Base-by-base conservation (phyloP, 1,140 invertebrate species). In the Drosophila ironensis region DNA sequence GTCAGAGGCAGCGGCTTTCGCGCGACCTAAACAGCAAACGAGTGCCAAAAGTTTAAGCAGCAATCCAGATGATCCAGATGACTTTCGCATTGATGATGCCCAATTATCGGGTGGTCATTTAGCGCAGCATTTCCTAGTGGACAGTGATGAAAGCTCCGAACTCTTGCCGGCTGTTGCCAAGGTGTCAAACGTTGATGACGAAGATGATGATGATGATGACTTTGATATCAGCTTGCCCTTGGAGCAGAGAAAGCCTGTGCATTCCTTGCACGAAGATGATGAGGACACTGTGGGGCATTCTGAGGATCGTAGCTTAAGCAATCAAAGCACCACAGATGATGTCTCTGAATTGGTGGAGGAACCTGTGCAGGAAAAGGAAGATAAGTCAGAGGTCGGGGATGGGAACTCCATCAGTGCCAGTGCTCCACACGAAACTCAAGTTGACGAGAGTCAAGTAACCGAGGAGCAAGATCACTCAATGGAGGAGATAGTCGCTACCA, bases 291-390 rank as follows among this genome's bases (percentile, higher is more conserved):
- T 27, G 2, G 53, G 56, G 33, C 42, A 25, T 28, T 41, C 41
- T n/a, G 33, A 20, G 4, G 46, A 71, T 8, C 40, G 73, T 3
- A 82, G 71, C 42, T 52, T 78, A 4, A 77, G 70, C 12, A 87
- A 88, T 27, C 81, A 89, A 48, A 87, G 82, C 44, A 89, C 88
- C 17, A 76, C 86, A 1, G 75, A 89, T 52, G 88, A 89, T 82
- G 88, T 89, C 0, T 89, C 88, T 0, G 88, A 89, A 6, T 40
- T 89, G 5, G 45, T 30, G 4, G 88, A 89, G 14, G 88, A 89
- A 27, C 74, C 61, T 7, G 41, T 44, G 0, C 61, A 47, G 20
- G 50, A 35, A 6, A 7, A 16, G n/a, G 53, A 38, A 3, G 52
- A 71, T 3, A 67, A 48, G 5, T 50, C 54, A 0, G 57, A 70